A percentile compares a stretch with the other conserved stretches of the same genome.
Conservation (phyloP, 2,113 vertebrate species). For the Jacana jacana region DNA sequence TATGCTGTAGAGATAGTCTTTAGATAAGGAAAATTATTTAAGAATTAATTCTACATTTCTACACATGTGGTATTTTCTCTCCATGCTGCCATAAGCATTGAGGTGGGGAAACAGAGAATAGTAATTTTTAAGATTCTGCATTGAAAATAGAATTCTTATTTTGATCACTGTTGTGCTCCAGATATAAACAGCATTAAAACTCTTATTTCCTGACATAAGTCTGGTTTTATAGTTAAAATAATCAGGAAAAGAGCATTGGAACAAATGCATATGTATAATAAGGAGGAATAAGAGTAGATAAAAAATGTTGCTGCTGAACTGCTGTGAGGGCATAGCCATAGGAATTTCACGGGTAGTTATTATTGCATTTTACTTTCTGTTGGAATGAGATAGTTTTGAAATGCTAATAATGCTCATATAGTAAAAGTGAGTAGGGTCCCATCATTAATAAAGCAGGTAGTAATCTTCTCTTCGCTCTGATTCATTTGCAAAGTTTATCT, state of each 20-base stretch:
- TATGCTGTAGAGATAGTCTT: neutral
- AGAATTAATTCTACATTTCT: neutral
- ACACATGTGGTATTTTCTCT: neutral
- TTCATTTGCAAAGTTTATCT: neutral
- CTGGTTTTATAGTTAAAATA: neutral
- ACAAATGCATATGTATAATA: neutral
- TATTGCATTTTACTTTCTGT: conserved; percentile 3
- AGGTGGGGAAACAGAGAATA: neutral
- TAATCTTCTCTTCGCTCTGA: neutral
- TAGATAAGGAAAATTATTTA: neutral
- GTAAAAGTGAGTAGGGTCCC: neutral
- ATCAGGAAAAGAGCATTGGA: neutral
- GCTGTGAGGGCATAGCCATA: neutral
- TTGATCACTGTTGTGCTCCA: neutral
- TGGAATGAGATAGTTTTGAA: conserved; percentile 25
- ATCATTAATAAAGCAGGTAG: neutral
- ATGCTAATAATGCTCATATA: neutral
- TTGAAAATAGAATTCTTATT: neutral
- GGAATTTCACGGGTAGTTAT: conserved; percentile 4
- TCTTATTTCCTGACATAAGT: neutral
- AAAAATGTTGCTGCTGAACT: neutral
- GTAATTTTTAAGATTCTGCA: neutral
- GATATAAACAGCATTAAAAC: neutral
- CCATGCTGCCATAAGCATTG: neutral
- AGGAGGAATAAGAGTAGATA: neutral